Percentiles rank a stretch among this genome's conserved stretches.
Evolutionary conservation across 2,797 vertebrate genomes (phyloP).

Genomic region (Phoxinus dragarum): DNA sequence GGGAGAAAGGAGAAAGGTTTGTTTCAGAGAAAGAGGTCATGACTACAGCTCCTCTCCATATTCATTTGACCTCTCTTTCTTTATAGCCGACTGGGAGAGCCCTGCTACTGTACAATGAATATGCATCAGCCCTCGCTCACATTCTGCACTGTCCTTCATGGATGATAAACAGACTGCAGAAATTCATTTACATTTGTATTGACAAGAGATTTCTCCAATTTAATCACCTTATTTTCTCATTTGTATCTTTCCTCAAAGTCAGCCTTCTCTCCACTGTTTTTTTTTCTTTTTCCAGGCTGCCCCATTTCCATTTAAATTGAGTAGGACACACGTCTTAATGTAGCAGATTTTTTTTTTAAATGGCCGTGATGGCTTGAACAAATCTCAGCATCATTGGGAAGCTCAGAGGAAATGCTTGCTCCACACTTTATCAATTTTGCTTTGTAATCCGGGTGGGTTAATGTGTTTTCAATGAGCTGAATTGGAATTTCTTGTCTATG

Average conservation of each 20-base stretch:
- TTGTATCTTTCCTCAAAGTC: slow-evolving; percentile 54
- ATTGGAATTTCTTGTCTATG: slow-evolving; percentile 42
- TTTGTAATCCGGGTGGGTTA: slow-evolving; percentile 55
- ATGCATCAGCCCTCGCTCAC: slow-evolving; percentile 42
- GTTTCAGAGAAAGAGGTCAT: slow-evolving; percentile 44
- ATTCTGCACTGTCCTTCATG: slow-evolving; percentile 54
- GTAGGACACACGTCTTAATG: slow-evolving; percentile 60
- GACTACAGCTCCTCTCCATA: slow-evolving; percentile 50
- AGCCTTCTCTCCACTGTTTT: slow-evolving; percentile 20
- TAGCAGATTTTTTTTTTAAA: slow-evolving; percentile 60
- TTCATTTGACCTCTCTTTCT: slow-evolving; percentile 58
- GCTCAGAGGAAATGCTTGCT: slow-evolving; percentile 39
- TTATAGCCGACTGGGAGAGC: slow-evolving; percentile 23
- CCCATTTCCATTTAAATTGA: slow-evolving; percentile 64
- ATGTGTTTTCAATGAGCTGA: slow-evolving; percentile 49
- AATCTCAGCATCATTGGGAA: slow-evolving; percentile 48
- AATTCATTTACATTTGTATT: slow-evolving; percentile 62
- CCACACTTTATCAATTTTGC: slow-evolving; percentile 53
- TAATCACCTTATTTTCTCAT: slow-evolving; percentile 62
- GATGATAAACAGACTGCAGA: slow-evolving; percentile 56
- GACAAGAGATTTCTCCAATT: slow-evolving; percentile 60
- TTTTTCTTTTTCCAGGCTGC: neutral
- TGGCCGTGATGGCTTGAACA: slow-evolving; percentile 48
- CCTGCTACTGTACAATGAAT: slow-evolving; percentile 52
- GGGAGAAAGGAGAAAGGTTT: slow-evolving; percentile 33